Percentiles rank a stretch among this genome's conserved stretches.
Evolutionary conservation across 2,113 vertebrate genomes (phyloP).

Genomic region (Boulengeromyrus knoepffleri): DNA sequence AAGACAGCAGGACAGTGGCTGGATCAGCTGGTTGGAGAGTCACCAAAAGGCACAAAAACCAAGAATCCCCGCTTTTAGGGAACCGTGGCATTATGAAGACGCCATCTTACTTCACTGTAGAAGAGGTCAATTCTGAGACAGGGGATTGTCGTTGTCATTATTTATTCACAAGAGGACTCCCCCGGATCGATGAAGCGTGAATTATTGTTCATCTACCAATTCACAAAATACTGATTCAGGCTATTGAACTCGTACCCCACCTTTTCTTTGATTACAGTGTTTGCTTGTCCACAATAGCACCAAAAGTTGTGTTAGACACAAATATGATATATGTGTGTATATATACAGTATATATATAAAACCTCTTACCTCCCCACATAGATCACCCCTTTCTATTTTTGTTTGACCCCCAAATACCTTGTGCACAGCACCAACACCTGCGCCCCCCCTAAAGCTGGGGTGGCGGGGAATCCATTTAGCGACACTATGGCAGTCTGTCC

Average conservation of each 20-base stretch:
- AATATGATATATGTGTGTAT: background rate
- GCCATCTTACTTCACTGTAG: background rate
- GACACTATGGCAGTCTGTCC: background rate
- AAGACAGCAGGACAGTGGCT: background rate
- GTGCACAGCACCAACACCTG: background rate
- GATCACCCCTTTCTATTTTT: background rate
- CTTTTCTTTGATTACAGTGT: background rate
- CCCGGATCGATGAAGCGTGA: background rate
- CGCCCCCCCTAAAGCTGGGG: background rate
- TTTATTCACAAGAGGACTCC: background rate
- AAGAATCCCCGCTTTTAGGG: background rate
- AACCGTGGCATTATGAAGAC: background rate
- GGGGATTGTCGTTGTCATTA: background rate
- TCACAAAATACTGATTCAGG: background rate
- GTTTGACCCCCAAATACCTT: background rate
- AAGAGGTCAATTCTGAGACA: background rate
- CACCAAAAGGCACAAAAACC: background rate
- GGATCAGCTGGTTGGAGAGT: background rate
- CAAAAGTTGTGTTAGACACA: background rate
- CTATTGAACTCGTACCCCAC: background rate
- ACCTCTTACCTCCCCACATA: background rate
- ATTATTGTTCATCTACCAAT: background rate
- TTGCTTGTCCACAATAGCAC: background rate
- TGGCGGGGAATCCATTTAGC: background rate
- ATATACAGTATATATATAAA: background rate